These are phyloP conservation scores for Encarsia formosa DNA, from an alignment of 2,888 invertebrate genomes.

Conservation along the genomic window DNA sequence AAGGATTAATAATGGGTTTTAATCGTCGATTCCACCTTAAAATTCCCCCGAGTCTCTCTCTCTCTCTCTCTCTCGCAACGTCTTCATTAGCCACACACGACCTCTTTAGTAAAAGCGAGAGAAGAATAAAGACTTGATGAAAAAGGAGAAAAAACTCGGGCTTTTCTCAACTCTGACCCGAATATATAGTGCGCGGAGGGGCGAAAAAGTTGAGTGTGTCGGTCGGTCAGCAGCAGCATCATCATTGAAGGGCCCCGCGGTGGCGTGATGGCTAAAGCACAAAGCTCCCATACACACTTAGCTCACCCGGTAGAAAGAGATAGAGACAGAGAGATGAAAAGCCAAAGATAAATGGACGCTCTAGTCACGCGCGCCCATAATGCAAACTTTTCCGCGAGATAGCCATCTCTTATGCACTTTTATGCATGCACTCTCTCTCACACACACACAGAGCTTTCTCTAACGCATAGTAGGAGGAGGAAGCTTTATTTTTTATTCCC, in stretches of 20 bases:
- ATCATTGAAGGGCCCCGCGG: slow-evolving; percentile 31
- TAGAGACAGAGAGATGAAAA: slow-evolving; percentile 35
- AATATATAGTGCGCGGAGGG: slow-evolving; percentile 1
- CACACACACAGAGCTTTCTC: neutral
- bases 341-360: slow-evolving; percentile 44
- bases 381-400: slow-evolving; percentile 44
- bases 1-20: no score
- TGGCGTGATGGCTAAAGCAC: slow-evolving; percentile 36
- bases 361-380: slow-evolving; percentile 36
- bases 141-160: no score
- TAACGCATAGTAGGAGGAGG: neutral
- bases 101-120: no score
- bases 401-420: slow-evolving; percentile 51
- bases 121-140: no score
- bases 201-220: neutral
- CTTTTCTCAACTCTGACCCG: slow-evolving; percentile 21
- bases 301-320: slow-evolving; percentile 29
- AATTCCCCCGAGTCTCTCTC: no score
- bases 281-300: slow-evolving; percentile 38
- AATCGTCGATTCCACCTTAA: no score
- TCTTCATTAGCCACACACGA: no score
- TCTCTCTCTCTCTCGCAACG: no score
- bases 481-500: neutral
- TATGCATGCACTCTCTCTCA: slow-evolving; percentile 34
- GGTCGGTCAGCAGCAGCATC: slow-evolving; percentile 8